Evolutionary conservation across 2,888 invertebrate species (phyloP), one percentile per base, ranked within the genome.

Genomic region (Eristalis tenax): DNA sequence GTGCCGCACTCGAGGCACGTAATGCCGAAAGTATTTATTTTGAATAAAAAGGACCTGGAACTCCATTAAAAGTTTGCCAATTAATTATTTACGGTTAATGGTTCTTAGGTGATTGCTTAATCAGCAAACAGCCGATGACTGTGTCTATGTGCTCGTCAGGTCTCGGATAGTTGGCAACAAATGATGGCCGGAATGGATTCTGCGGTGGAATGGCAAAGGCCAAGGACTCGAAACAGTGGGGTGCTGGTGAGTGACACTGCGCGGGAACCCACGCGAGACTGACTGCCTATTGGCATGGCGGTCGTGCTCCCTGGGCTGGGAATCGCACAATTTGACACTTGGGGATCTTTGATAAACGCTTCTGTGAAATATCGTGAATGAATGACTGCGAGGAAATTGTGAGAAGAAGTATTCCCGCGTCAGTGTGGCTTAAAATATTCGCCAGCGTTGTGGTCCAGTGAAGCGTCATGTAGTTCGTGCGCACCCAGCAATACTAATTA

Each of bases 81-180:
- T 86, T 82, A 86, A 86, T 86, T 86, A 86, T 82, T 82, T 74
- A 74, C 77, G 82, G 74, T 61, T 86, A 86, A 82, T 86, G 85
- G 70, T 78, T 86, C 70, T 70, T 74, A 73, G 85, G 64, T 61
- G 77, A 86, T 82, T 86, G 73, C 85, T 86, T 82, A 77, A 86
- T 86, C 82, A 86, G 82, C 74, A 86, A 65, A 77, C 71, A 70
- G 70, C 70, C 73, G 71, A 8, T 59, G 23, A 15, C 26, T 11
- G 56, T 18, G 18, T 56, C 56, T 56, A 13, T 38, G 38, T 38
- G 63, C 28, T 22, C n/a, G 56, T 35, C 26, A 26, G 28, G 23
- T 65, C 38, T 28, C 70, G 59, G 59, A 18, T 28, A 79, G 79
- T 79, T 75, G 75, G 23, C 23, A 59, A 35, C 23, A 28, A 59